phyloP scores from a whole-genome alignment of 2,888 invertebrate genomes.

The Xestia sexstrigata region DNA sequence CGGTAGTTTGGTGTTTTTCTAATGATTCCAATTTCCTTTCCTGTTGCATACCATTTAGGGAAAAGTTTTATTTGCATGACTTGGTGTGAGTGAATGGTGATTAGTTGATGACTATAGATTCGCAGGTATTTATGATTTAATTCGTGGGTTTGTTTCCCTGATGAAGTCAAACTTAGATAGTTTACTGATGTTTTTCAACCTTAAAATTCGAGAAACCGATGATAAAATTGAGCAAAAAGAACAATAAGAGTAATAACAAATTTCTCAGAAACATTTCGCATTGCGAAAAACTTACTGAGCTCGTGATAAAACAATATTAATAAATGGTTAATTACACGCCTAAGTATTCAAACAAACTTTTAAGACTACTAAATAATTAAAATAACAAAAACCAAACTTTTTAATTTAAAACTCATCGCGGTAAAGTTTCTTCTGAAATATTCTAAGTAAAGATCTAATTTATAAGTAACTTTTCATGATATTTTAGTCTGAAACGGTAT shows the following conservation, averaged over 20 bases:
- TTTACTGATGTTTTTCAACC: background rate
- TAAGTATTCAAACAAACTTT: constrained; percentile 43
- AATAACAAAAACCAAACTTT: constrained; percentile 47
- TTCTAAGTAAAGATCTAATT: constrained; percentile 37
- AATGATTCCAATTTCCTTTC: background rate
- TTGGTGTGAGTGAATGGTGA: background rate
- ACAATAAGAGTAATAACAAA: background rate
- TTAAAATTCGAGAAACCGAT: too few species aligned
- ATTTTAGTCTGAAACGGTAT: constrained; percentile 31
- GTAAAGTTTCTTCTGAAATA: constrained; percentile 36
- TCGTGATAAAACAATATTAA: constrained; percentile 14
- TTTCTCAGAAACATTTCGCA: background rate
- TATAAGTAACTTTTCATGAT: constrained; percentile 25
- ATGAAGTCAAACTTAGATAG: background rate
- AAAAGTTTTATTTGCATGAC: background rate
- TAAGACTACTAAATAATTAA: constrained; percentile 47
- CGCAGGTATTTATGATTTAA: too few species aligned
- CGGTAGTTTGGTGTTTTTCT: constrained; percentile 8
- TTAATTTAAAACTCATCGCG: constrained; percentile 39
- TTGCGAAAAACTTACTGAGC: constrained; percentile 1
- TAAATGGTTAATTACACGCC: constrained; percentile 30
- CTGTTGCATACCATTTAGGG: constrained; percentile 15
- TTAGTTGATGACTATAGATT: background rate
- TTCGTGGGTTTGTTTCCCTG: background rate
- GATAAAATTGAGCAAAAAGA: background rate